These are phyloP conservation scores for Biston stratarius DNA, from an alignment of 2,888 invertebrate species.

Conservation along the genomic window DNA sequence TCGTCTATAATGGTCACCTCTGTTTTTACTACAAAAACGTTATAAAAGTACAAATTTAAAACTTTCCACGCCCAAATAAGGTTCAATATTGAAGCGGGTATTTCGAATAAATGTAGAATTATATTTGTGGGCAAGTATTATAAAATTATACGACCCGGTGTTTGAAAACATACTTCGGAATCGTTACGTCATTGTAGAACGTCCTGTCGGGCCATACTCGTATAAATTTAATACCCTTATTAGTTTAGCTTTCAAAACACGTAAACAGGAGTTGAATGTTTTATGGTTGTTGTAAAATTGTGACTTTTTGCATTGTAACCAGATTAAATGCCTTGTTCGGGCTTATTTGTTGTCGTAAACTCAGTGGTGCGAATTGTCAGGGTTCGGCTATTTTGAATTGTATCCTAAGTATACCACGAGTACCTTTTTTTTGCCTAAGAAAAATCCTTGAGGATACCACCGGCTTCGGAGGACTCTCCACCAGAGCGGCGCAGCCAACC, in stretches of 20 bases:
- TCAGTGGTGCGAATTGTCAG: slow-evolving; percentile 15
- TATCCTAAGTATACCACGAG: not conserved
- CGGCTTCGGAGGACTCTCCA: too few relatives aligned
- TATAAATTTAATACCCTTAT: slow-evolving; percentile 79
- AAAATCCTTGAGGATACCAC: too few relatives aligned
- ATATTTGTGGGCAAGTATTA: slow-evolving; percentile 62
- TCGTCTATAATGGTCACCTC: slow-evolving; percentile 45
- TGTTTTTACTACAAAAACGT: slow-evolving; percentile 22
- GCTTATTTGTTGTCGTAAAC: slow-evolving; percentile 35
- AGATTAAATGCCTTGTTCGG: slow-evolving; percentile 31
- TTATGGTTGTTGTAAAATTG: slow-evolving; percentile 66
- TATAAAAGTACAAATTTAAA: not conserved
- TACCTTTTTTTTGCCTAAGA: too few relatives aligned
- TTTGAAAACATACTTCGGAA: slow-evolving; percentile 73
- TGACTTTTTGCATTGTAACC: slow-evolving; percentile 56
- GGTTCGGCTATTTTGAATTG: not conserved
- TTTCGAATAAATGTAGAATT: slow-evolving; percentile 37
- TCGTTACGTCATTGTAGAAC: slow-evolving; percentile 71
- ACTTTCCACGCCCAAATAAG: slow-evolving; percentile 26
- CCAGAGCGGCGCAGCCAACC: too few relatives aligned
- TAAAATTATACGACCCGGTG: slow-evolving; percentile 76
- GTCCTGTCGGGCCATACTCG: slow-evolving; percentile 64
- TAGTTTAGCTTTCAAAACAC: slow-evolving; percentile 72
- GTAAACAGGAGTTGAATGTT: slow-evolving; percentile 70
- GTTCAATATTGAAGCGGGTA: slow-evolving; percentile 37